Percentiles rank a stretch among this genome's conserved stretches.
These are phyloP conservation scores for Melanaphis sacchari DNA, from an alignment of 1,140 invertebrate genomes.

Conservation along the genomic window DNA sequence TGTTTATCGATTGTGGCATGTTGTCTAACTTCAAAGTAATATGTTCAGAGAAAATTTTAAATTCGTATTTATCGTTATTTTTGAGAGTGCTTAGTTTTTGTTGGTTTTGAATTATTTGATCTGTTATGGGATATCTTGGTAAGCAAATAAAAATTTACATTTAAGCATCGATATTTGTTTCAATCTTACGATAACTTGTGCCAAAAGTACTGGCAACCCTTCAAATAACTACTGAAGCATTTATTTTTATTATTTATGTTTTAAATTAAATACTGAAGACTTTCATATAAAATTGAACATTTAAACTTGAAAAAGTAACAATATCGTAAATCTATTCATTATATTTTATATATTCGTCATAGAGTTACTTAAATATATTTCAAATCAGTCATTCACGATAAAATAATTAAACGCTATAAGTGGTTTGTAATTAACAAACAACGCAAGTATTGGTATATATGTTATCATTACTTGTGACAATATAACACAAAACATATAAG, in stretches of 20 bases:
- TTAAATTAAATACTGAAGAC: neutral
- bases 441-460: neutral
- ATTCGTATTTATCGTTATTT: neutral
- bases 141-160: neutral
- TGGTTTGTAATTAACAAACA: neutral
- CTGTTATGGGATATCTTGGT: neutral
- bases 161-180: neutral
- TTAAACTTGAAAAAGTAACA: neutral
- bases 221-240: neutral
- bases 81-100: neutral
- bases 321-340: neutral
- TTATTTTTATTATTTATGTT: neutral
- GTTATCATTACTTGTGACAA: neutral
- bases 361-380: neutral
- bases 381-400: neutral
- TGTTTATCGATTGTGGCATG: neutral
- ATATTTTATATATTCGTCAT: too few relatives aligned
- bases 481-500: too few relatives aligned
- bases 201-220: neutral
- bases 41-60: neutral
- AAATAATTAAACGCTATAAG: neutral
- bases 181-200: neutral
- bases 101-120: neutral
- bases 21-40: neutral
- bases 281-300: neutral